Percentiles rank a stretch among this genome's conserved stretches.
These are phyloP conservation scores for Boleophthalmus pectinirostris DNA, from an alignment of 2,113 vertebrate genomes.

Conservation along the genomic window DNA sequence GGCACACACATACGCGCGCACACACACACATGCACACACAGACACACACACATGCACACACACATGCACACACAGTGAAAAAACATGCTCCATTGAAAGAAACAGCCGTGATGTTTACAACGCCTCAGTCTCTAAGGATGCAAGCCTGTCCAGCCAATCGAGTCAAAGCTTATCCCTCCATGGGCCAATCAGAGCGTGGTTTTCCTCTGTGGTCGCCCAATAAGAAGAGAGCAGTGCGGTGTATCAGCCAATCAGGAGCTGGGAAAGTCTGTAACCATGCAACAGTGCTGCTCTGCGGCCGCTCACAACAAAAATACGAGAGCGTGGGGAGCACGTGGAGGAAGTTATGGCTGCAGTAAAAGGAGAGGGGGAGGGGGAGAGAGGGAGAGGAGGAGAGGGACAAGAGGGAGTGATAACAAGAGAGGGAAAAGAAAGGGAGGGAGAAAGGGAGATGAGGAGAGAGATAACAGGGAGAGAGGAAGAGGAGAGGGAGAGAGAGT, in stretches of 20 bases:
- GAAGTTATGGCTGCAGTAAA: conserved; percentile 70
- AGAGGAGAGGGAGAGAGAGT: conserved; percentile 21
- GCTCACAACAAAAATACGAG: conserved; percentile 58
- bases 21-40: conserved; percentile 10
- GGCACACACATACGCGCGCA: conserved; percentile 17
- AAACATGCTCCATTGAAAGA: conserved; percentile 77
- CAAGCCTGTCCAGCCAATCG: conserved; percentile 62
- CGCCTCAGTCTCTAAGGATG: conserved; percentile 69
- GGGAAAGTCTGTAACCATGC: conserved; percentile 78
- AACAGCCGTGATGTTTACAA: conserved; percentile 71
- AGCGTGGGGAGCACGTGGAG: conserved; percentile 74
- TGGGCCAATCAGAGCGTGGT: conserved; percentile 55
- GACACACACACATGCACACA: conserved; percentile 28
- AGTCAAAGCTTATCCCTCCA: not conserved
- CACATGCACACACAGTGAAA: conserved; percentile 20
- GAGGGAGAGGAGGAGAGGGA: conserved; percentile 29
- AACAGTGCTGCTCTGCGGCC: conserved; percentile 63
- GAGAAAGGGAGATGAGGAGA: too few species aligned
- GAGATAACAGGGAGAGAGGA: conserved; percentile 2
- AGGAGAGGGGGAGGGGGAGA: conserved; percentile 11
- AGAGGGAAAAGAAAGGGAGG: too few species aligned
- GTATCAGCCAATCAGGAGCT: conserved; percentile 61
- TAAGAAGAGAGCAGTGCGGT: conserved; percentile 30
- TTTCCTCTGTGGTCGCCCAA: conserved; percentile 56
- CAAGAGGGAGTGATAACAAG: too few species aligned